Base-by-base conservation (phyloP, 2,113 vertebrate species). In the Capreolus pygargus region DNA sequence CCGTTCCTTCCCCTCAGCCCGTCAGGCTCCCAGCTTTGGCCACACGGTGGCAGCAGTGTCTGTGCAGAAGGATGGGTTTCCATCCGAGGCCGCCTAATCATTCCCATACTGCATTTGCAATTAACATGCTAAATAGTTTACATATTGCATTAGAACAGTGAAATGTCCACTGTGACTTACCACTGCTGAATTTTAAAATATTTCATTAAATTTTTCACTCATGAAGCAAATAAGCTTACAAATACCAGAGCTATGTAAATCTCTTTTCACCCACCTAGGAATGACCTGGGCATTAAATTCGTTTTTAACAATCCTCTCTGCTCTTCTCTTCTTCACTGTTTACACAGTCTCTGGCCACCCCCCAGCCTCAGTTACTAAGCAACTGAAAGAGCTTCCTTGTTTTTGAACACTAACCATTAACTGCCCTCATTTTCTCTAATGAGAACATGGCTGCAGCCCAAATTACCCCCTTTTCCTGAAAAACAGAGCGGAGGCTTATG, bases 31-130 rank as follows among this genome's bases (percentile, higher is more conserved):
- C 82, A 33, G 7, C 0, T 10, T 64, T 96, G 86, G 87, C 98
- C 99, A 98, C 98, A 91, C 4, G 98, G 96, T 98, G 99, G 98
- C 99, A 98, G 98, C 94, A 98, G 5, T 39, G 97, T 70, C 96
- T 96, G 30, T 43, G 39, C 3, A 0, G 17, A 78, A 0, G 21
- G 94, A 70, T 21, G 3, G 2, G 3, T 83, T 50, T 84, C 79
- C 10, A 55, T 60, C 30, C 5, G 17, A 13, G 1, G 91, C 13
- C n/a, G 84, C 88, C 47, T 23, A 74, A 86, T 83, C 84, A 50
- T 87, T 67, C 74, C 47, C 7, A 2, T 43, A 83, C 90, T 96
- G 86, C 60, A 36, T 82, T 93, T 86, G 57, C 21, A 60, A 89
- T 64, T 52, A 91, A 76, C 74, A 16, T 64, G 47, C 52, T 82